These are phyloP conservation scores for Notodonta ziczac DNA, from an alignment of 2,888 invertebrate species.

Conservation along the genomic window DNA sequence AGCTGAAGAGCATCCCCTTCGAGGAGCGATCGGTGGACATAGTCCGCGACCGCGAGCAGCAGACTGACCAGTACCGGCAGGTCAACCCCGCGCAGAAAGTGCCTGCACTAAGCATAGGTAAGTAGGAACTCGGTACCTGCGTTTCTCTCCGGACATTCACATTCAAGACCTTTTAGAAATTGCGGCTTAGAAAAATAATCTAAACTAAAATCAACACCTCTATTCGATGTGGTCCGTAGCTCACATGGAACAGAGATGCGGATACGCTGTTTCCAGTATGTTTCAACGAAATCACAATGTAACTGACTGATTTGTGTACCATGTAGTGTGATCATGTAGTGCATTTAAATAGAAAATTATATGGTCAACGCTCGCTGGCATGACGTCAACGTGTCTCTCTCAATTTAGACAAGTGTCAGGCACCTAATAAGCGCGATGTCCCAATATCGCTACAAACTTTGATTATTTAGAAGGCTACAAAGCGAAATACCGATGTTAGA, in stretches of 20 bases:
- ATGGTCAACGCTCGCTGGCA: background rate
- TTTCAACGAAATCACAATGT: too few relatives aligned
- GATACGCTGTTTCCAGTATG: too few relatives aligned
- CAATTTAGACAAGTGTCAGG: conserved; percentile 19
- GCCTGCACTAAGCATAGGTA: conserved; percentile 73
- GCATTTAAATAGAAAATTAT: background rate
- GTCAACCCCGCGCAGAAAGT: conserved; percentile 78
- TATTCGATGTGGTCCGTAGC: too few relatives aligned
- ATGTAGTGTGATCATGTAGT: too few relatives aligned
- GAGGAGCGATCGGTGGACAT: conserved; percentile 70
- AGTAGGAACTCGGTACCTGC: conserved; percentile 22
- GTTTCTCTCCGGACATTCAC: too few relatives aligned
- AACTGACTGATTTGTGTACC: too few relatives aligned
- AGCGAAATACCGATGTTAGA: too few relatives aligned
- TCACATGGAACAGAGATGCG: too few relatives aligned
- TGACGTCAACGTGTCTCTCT: conserved; percentile 2
- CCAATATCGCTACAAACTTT: background rate
- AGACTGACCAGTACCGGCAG: conserved; percentile 58
- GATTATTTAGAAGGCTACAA: too few relatives aligned
- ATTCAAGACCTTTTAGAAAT: too few relatives aligned
- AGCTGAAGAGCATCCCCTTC: conserved; percentile 63
- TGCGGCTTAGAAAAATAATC: too few relatives aligned
- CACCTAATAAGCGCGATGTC: conserved; percentile 8
- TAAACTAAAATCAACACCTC: too few relatives aligned
- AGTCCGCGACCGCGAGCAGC: conserved; percentile 54